Evolutionary conservation across 2,797 vertebrate genomes (phyloP).

Genomic region (Chaetodon trifasciatus): DNA sequence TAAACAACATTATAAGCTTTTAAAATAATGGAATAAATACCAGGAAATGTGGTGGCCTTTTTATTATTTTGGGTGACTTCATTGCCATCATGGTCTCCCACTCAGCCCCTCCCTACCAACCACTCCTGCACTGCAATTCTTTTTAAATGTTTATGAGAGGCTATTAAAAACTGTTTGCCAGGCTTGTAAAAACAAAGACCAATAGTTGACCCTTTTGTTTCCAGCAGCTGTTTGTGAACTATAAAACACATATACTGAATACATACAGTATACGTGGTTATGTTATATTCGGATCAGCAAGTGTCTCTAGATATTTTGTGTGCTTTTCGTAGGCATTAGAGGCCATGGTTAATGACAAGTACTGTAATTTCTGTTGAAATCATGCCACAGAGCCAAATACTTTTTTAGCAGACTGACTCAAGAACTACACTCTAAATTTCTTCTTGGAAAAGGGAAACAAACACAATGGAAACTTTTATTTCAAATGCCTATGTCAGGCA

Average conservation of each 20-base stretch:
- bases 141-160: not conserved
- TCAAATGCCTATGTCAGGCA: constrained; percentile 26
- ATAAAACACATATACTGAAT: not conserved
- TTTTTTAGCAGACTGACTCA: not conserved
- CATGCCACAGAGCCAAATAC: not conserved
- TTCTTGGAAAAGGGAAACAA: constrained; percentile 5
- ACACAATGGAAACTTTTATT: not conserved
- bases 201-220: not conserved
- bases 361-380: not conserved
- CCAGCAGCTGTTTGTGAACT: not conserved
- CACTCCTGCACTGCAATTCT: not conserved
- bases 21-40: not conserved
- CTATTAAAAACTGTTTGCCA: not conserved
- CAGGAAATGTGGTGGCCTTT: not conserved
- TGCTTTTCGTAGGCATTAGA: not conserved
- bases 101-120: no score
- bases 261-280: not conserved
- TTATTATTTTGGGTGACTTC: not conserved
- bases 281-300: not conserved
- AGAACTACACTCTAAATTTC: not conserved
- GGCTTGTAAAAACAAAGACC: not conserved
- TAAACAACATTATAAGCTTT: not conserved
- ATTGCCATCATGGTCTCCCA: no score
- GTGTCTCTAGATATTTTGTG: not conserved
- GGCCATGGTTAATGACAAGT: not conserved